Conservation (phyloP, 2,888 invertebrate genomes). For the Cabera pusaria region DNA sequence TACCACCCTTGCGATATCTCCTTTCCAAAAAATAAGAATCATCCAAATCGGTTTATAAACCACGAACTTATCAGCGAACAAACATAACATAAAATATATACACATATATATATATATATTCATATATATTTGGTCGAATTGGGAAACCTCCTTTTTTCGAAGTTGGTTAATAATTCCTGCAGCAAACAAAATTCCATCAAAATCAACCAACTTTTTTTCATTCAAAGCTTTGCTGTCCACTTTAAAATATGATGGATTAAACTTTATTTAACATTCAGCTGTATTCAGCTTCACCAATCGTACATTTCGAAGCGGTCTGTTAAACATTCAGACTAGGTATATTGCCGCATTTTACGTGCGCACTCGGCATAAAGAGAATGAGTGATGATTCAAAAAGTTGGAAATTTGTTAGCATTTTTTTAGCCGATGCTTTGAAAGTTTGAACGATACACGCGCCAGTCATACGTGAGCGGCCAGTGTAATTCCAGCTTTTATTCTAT, state of each 20-base stretch:
- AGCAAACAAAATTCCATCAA: no score
- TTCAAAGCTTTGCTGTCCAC: no score
- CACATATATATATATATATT: no score
- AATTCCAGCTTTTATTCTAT: constrained; percentile 2
- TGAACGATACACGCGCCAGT: constrained; percentile 11
- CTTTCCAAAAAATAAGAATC: no score
- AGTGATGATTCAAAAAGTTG: constrained; percentile 14
- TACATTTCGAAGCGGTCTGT: constrained; percentile 1
- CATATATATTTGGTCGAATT: no score
- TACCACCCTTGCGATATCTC: no score
- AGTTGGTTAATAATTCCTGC: no score
- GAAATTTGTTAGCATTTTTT: constrained; percentile 9
- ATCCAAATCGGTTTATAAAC: no score
- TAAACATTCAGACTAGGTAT: constrained; percentile 5
- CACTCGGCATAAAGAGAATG: constrained; percentile 11
- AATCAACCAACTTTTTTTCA: no score
- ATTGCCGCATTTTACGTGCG: constrained; percentile 7
- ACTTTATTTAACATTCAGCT: constrained; percentile 3
- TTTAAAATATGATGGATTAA: background rate
- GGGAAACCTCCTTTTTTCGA: no score
- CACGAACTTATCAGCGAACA: no score
- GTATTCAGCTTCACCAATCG: background rate
- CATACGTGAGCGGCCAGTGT: constrained; percentile 7
- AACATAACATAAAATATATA: no score
- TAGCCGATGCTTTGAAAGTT: constrained; percentile 9